These are phyloP conservation scores for Strongylocentrotus purpuratus DNA, from an alignment of 35 echinoderm and acorn worm species.

Conservation along the genomic window DNA sequence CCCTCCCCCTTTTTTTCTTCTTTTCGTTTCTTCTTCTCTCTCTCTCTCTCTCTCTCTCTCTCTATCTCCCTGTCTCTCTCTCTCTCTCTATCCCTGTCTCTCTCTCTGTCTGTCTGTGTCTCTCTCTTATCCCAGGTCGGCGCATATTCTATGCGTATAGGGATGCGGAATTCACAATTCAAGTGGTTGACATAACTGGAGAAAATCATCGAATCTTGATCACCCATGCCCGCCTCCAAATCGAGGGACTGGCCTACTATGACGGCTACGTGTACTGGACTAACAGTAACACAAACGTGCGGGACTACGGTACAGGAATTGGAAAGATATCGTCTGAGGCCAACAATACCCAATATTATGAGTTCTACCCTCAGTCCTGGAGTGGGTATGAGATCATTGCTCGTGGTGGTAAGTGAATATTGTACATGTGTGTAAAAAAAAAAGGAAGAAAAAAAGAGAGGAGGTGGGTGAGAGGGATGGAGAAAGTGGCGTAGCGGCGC, in stretches of 20 bases:
- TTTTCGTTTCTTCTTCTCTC: background rate
- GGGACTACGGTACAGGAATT: background rate
- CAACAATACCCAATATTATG: background rate
- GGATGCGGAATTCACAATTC: background rate
- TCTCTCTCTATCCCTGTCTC: background rate
- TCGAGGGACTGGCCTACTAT: background rate
- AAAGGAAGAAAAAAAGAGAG: too few relatives aligned
- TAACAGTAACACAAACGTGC: background rate
- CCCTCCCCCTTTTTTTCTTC: background rate
- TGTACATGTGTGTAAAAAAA: too few relatives aligned
- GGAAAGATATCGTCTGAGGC: background rate
- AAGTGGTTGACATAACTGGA: background rate
- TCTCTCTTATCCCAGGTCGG: background rate
- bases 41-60: background rate
- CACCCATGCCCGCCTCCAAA: background rate
- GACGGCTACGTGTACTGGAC: background rate
- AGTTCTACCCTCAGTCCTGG: background rate
- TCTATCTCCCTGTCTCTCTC: too few relatives aligned
- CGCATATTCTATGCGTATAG: background rate
- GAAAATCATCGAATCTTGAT: background rate
- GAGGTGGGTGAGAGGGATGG: too few relatives aligned
- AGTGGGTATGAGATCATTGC: background rate
- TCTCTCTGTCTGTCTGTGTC: background rate
- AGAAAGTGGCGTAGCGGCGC: too few relatives aligned
- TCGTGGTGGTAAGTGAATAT: background rate